Conservation (phyloP, 1,140 invertebrate genomes). For the Drosophila rufa region DNA sequence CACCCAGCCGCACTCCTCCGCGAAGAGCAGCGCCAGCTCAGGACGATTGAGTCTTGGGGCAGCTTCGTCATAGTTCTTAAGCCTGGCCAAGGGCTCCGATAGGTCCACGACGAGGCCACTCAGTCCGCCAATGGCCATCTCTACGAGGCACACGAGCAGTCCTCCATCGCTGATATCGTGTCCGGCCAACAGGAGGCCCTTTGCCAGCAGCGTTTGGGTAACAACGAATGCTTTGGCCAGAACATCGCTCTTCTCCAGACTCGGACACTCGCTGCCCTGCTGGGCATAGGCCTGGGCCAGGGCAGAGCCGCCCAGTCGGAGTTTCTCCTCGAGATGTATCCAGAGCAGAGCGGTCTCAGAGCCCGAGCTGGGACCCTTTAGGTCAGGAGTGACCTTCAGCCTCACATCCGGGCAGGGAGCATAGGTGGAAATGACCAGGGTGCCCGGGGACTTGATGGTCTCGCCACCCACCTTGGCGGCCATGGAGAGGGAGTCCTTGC, state of each 20-base stretch:
- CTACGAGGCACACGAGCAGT: conserved; percentile 94
- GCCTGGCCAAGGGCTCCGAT: conserved; percentile 38
- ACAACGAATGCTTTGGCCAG: conserved; percentile 92
- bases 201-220: conserved; percentile 93
- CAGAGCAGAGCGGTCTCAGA: conserved; percentile 88
- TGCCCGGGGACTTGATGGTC: conserved; percentile 95
- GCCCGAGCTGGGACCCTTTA: conserved; percentile 89
- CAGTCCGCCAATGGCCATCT: conserved; percentile 98
- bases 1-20: conserved; percentile 97
- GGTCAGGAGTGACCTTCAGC: conserved; percentile 94
- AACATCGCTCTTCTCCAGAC: conserved; percentile 89
- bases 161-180: conserved; percentile 99
- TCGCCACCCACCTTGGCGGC: conserved; percentile 92
- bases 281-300: conserved; percentile 96
- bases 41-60: conserved; percentile 75
- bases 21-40: conserved; percentile 91
- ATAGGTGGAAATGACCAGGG: conserved; percentile 97
- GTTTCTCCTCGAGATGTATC: conserved; percentile 89
- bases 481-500: conserved; percentile 99
- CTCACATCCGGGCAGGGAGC: conserved; percentile 96
- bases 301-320: conserved; percentile 94
- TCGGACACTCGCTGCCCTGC: conserved; percentile 92
- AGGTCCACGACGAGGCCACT: conserved; percentile 91
- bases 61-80: conserved; percentile 29
- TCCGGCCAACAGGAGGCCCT: conserved; percentile 92